Base-by-base conservation (phyloP, 2,797 vertebrate species). In the Aselliscus stoliczkanus region DNA sequence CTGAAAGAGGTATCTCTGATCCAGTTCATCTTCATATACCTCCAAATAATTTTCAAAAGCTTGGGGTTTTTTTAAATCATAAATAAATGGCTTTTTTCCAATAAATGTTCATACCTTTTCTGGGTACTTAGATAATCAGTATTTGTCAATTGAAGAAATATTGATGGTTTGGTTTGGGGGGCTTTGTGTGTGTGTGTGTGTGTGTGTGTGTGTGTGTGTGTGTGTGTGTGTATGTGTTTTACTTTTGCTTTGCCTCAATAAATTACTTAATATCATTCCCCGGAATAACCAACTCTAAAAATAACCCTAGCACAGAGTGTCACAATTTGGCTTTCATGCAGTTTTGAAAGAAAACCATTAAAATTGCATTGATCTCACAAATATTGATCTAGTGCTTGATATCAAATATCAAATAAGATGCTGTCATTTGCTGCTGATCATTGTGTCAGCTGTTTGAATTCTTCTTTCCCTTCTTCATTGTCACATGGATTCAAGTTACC, bases 281-380 rank as follows among this genome's bases (percentile, higher is more conserved):
- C 29, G 31, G 82, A 96, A 94, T 69, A 81, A 17, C 34, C 70
- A 96, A 42, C 42, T 94, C 96, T 75, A 94, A 94, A 98, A 96
- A 76, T 93, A 96, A 50, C 75, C n/a, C 34, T 37, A 54, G 69
- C 50, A 47, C 47, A 80, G 21, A 37, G 60, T 95, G 62, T 92
- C 69, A 97, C 10, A 6, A 62, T 93, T 92, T 95, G 91, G 62
- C 77, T 95, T 58, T 75, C 73, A 82, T 87, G 29, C 4, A 4
- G 42, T 85, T 95, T 93, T 37, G 4, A 96, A 94, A 79, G 37
- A 95, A 97, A 96, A 42, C 96, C 47, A 72, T 85, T 91, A 93
- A 93, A 52, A 93, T 94, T 67, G 1, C 80, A 88, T 42, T 20
- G 77, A 95, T 90, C 80, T 93, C 69, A 90, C 54, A 93, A 96